phyloP scores from a whole-genome alignment of 2,888 invertebrate species.

The Metallyticus violacea region DNA sequence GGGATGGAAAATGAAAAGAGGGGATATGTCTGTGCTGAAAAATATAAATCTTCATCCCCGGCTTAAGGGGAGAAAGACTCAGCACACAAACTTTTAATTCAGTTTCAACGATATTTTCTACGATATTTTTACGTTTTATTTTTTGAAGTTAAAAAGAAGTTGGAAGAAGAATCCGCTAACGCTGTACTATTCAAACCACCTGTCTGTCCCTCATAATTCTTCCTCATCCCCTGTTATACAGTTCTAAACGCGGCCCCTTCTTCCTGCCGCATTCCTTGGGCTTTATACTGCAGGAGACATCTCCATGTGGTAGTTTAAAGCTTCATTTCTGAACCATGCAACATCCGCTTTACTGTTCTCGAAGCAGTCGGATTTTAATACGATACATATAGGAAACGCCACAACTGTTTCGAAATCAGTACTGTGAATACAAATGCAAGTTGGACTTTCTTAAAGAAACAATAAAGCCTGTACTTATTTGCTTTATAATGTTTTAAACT shows the following conservation, averaged over 20 bases:
- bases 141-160: slow-evolving; percentile 3
- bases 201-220: slow-evolving; percentile 17
- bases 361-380: too few species aligned
- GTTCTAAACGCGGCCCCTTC: too few species aligned
- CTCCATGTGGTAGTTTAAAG: too few species aligned
- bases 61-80: background rate
- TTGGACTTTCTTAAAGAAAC: too few species aligned
- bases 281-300: too few species aligned
- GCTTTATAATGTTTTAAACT: too few species aligned
- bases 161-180: background rate
- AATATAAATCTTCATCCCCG: slow-evolving; percentile 11
- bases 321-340: too few species aligned
- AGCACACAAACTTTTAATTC: slow-evolving; percentile 23
- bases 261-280: background rate
- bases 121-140: background rate
- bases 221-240: background rate
- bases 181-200: slow-evolving; percentile 9
- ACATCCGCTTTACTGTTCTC: too few species aligned
- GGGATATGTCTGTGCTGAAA: background rate
- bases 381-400: too few species aligned
- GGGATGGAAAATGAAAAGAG: background rate
- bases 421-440: too few species aligned
- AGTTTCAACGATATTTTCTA: slow-evolving; percentile 23
- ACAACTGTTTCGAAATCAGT: too few species aligned
- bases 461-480: too few species aligned